Percentiles rank a stretch among this genome's conserved stretches.
Evolutionary conservation across 2,113 vertebrate genomes (phyloP).

Genomic region (Daphoenositta chrysoptera): DNA sequence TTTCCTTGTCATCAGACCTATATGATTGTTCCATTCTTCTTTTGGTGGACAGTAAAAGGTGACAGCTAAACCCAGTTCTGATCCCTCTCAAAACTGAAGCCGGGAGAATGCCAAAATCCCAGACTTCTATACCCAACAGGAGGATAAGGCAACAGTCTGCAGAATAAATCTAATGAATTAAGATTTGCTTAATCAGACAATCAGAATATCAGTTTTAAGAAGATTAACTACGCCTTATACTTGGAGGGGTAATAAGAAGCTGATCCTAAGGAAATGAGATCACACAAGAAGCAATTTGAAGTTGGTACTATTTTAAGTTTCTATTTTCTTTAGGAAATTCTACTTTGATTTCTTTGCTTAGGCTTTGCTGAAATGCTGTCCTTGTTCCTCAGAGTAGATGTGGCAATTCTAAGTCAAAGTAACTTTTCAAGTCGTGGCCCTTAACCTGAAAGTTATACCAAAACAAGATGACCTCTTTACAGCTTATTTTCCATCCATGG

Average conservation of each 20-base stretch:
- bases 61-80: not conserved
- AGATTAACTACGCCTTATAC: not conserved
- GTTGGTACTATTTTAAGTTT: not conserved
- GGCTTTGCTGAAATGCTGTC: not conserved
- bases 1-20: not conserved
- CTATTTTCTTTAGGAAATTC: not conserved
- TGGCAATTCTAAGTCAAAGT: not conserved
- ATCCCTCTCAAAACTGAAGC: not conserved
- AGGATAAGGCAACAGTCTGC: not conserved
- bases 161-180: not conserved
- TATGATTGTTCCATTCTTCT: not conserved
- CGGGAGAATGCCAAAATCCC: not conserved
- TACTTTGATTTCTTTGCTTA: not conserved
- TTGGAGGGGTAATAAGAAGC: not conserved
- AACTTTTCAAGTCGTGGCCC: not conserved
- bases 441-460: not conserved
- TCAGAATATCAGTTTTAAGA: not conserved
- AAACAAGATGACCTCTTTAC: not conserved
- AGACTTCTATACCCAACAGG: not conserved
- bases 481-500: not conserved
- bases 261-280: not conserved
- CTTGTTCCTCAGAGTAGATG: not conserved
- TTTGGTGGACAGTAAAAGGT: not conserved
- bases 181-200: not conserved
- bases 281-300: not conserved